Evolutionary conservation across 1,140 invertebrate genomes (phyloP).

Genomic region (Penaeus chinensis): DNA sequence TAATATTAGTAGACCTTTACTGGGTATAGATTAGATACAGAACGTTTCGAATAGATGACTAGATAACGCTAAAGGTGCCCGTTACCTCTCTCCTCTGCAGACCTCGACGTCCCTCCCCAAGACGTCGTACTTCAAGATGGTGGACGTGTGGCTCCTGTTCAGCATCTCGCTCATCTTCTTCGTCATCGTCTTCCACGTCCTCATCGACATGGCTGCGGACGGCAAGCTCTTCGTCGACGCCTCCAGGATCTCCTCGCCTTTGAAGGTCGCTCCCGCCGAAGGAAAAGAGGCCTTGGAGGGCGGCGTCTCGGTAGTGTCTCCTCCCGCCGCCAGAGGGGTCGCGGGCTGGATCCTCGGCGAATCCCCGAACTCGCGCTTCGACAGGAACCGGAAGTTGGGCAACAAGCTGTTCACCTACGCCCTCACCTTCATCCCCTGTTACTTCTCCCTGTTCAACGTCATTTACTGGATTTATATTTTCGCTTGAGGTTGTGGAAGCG

Average conservation of each 20-base stretch:
- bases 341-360: not conserved
- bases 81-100: not conserved
- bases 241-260: not conserved
- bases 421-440: slow-evolving; percentile 42
- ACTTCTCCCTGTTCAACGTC: slow-evolving; percentile 45
- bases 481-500: not conserved
- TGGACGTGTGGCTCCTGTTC: slow-evolving; percentile 55
- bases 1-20: not conserved
- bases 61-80: not conserved
- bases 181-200: slow-evolving; percentile 52
- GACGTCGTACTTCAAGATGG: slow-evolving; percentile 58
- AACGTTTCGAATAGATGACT: not conserved
- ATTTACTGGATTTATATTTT: slow-evolving; percentile 54
- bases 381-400: slow-evolving; percentile 16
- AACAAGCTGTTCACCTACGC: slow-evolving; percentile 36
- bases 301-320: too few species aligned
- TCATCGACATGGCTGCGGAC: slow-evolving; percentile 47
- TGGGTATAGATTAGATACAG: not conserved
- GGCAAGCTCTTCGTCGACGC: slow-evolving; percentile 28
- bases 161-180: slow-evolving; percentile 54
- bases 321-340: too few species aligned
- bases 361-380: not conserved
- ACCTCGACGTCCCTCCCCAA: slow-evolving; percentile 49
- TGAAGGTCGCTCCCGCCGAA: not conserved
- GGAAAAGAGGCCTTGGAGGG: too few species aligned